phyloP scores from a whole-genome alignment of 1,140 invertebrate species.

The Euwallacea similis region DNA sequence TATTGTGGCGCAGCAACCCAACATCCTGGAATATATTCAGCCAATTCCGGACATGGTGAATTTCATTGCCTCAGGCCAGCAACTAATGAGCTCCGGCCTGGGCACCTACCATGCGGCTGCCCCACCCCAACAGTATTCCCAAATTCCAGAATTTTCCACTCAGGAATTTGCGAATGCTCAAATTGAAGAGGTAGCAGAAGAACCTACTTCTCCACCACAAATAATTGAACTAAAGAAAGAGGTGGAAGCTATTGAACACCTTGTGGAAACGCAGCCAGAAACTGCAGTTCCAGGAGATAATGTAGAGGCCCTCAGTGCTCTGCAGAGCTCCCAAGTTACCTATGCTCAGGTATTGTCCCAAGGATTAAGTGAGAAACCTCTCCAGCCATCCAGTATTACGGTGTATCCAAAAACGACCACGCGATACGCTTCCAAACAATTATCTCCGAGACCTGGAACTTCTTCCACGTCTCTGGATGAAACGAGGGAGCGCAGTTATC shows the following conservation, averaged over 20 bases:
- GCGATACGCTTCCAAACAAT: slow-evolving; percentile 44
- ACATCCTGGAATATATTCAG: slow-evolving; percentile 53
- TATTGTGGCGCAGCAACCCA: slow-evolving; percentile 29
- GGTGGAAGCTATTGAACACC: not conserved
- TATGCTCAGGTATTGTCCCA: slow-evolving; percentile 74
- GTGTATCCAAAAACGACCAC: slow-evolving; percentile 39
- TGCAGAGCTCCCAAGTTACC: slow-evolving; percentile 49
- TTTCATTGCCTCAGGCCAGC: slow-evolving; percentile 58
- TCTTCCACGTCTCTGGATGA: slow-evolving; percentile 46
- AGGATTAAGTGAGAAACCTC: slow-evolving; percentile 59
- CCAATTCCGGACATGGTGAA: slow-evolving; percentile 58
- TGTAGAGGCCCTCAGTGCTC: not conserved
- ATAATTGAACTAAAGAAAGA: not conserved
- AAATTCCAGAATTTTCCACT: not conserved
- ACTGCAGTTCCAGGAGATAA: not conserved
- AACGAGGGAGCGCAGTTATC: slow-evolving; percentile 38
- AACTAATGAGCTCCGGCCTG: slow-evolving; percentile 53
- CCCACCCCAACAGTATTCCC: not conserved
- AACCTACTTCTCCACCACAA: not conserved
- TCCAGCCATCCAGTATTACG: slow-evolving; percentile 62
- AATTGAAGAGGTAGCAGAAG: not conserved
- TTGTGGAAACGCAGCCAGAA: not conserved
- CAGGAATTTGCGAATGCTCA: not conserved
- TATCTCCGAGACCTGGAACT: slow-evolving; percentile 49
- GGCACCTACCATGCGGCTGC: slow-evolving; percentile 49